Evolutionary conservation across 1,140 invertebrate species (phyloP), one percentile per base, ranked within the genome.

Genomic region (Microplitis demolitor): DNA sequence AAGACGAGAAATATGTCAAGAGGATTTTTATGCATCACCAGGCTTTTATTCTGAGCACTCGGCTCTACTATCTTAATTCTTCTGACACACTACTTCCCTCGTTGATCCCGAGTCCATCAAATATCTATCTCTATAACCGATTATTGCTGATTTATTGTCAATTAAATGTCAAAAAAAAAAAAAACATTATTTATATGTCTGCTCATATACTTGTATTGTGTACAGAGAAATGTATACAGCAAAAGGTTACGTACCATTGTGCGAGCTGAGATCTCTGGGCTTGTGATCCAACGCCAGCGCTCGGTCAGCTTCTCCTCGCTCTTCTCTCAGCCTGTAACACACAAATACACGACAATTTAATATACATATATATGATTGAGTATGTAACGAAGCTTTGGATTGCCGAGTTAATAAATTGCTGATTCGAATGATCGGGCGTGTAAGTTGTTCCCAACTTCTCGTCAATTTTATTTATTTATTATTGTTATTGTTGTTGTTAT

Each of bases 281-380:
- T 95, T 95, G 82, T 91, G 89, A 77, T 95, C 94, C 85, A 94
- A 88, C 64, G 90, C 92, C 81, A 92, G 88, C 72, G 90, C 91
- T 87, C 93, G 90, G 82, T 94, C 93, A 76, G 91, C 91, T 78
- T 95, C 93, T 69, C 92, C 92, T 83, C 94, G 89, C 87, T 95
- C 94, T 83, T 95, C 94, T 78, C 93, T 90, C 87, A 95, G 90
- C 90, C 93, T 95, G 90, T 24, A 91, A 92, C 84, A 88, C 88
- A 78, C 74, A 76, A 74, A 74, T 4, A 69, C 45, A 66, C 58
- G n/a, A 66, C 2, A 24, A 11, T 54, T 31, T 34, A 24, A 31
- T 53, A 53, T 53, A 73, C 5, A 51, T 64, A 64, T 11, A 45
- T 45, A 45, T 45, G 39, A 13, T 63, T 14, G 5, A 45, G 3